phyloP scores from a whole-genome alignment of 2,888 invertebrate genomes.

The Brachypalpus laphriformis region DNA sequence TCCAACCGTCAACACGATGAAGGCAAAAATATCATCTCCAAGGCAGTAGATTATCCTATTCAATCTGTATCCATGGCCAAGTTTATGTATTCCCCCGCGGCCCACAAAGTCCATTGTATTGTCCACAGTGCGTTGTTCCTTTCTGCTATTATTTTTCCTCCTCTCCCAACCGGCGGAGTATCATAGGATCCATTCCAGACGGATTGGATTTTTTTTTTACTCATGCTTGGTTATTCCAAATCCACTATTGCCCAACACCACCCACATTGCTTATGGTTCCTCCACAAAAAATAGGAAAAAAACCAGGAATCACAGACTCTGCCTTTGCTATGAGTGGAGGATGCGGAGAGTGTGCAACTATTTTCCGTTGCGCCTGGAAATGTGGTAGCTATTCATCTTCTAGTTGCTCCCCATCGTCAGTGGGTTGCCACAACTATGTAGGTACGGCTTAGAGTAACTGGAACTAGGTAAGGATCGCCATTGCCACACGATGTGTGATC shows the following conservation, averaged over 20 bases:
- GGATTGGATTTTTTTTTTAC: neutral
- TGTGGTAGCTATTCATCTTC: conserved; percentile 48
- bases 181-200: neutral
- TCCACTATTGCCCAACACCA: conserved; percentile 7
- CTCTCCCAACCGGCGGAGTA: neutral
- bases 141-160: neutral
- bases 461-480: conserved; percentile 64
- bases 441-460: conserved; percentile 31
- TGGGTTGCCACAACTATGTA: conserved; percentile 30
- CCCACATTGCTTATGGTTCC: conserved; percentile 36
- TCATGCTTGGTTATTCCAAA: neutral
- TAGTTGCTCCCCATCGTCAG: conserved; percentile 33
- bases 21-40: neutral
- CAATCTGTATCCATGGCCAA: conserved; percentile 1
- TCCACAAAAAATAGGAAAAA: conserved; percentile 25
- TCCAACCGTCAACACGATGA: neutral
- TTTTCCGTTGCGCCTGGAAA: neutral
- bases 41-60: neutral
- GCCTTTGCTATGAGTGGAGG: conserved; percentile 4
- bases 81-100: neutral
- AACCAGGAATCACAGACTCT: conserved; percentile 30
- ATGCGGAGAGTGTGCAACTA: conserved; percentile 7
- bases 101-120: neutral
- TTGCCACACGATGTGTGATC: conserved; percentile 17
- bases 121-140: neutral